Evolutionary conservation across 2,113 vertebrate species (phyloP).

Genomic region (Tupaia chinensis): DNA sequence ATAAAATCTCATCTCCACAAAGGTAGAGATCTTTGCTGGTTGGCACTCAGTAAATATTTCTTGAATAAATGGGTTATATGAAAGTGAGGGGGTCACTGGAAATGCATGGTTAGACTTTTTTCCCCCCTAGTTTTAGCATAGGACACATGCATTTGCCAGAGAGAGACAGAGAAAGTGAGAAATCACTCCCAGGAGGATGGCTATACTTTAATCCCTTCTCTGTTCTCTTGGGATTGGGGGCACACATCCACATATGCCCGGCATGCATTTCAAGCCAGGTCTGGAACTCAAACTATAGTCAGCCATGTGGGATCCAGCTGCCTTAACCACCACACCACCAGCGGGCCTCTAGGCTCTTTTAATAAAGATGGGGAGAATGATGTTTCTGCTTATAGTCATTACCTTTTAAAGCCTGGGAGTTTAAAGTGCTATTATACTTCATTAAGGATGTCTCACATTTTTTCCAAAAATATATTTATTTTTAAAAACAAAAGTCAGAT

Average conservation of each 20-base stretch:
- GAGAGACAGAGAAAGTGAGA: too few species aligned
- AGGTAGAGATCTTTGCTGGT: background rate
- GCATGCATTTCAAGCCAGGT: too few species aligned
- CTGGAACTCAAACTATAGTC: too few species aligned
- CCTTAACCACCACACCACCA: too few species aligned
- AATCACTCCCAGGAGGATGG: too few species aligned
- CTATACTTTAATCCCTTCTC: too few species aligned
- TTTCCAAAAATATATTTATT: slow-evolving; percentile 83
- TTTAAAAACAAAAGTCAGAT: slow-evolving; percentile 74
- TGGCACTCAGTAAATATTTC: background rate
- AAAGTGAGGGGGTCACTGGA: background rate
- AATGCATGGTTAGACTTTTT: background rate
- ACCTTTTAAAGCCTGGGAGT: slow-evolving; percentile 1
- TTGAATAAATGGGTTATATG: background rate
- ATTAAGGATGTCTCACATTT: slow-evolving; percentile 51
- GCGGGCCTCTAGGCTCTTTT: background rate
- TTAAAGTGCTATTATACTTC: slow-evolving; percentile 7
- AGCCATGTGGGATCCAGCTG: too few species aligned
- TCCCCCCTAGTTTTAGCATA: too few species aligned
- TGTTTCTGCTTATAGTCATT: background rate
- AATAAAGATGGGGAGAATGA: background rate
- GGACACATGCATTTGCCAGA: too few species aligned
- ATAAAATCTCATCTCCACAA: background rate
- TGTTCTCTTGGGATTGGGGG: too few species aligned
- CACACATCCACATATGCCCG: too few species aligned